Percentiles rank a stretch among this genome's conserved stretches.
These are phyloP conservation scores for Ectemnius lituratus DNA, from an alignment of 2,888 invertebrate species.

Conservation along the genomic window DNA sequence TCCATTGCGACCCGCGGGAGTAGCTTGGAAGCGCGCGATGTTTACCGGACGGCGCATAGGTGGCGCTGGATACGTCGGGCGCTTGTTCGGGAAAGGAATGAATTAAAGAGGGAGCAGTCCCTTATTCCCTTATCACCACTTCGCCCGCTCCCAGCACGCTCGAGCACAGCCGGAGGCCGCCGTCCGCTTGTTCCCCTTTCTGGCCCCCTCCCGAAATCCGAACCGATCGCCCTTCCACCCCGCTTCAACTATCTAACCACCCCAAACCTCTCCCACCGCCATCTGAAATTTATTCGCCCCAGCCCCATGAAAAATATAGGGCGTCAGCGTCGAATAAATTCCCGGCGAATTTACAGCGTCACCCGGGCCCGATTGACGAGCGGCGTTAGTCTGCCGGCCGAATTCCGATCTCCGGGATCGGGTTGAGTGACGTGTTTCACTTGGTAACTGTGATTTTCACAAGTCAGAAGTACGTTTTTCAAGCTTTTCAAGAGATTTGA, in stretches of 20 bases:
- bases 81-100: constrained; percentile 57
- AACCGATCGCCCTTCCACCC: constrained; percentile 40
- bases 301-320: constrained; percentile 56
- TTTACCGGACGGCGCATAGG: constrained; percentile 42
- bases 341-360: constrained; percentile 52
- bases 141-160: constrained; percentile 39
- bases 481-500: too few species aligned
- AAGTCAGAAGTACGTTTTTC: too few species aligned
- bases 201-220: constrained; percentile 44
- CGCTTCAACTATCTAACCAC: too few species aligned
- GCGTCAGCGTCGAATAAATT: constrained; percentile 59
- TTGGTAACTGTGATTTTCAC: too few species aligned
- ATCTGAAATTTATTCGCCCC: constrained; percentile 46
- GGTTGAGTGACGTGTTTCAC: too few species aligned
- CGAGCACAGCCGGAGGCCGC: constrained; percentile 43
- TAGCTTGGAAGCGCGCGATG: constrained; percentile 50
- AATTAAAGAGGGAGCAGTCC: constrained; percentile 58
- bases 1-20: constrained; percentile 55
- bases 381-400: too few species aligned
- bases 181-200: constrained; percentile 27
- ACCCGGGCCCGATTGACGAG: too few species aligned
- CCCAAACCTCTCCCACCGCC: constrained; percentile 30
- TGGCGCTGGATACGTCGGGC: constrained; percentile 53
- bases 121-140: constrained; percentile 61
- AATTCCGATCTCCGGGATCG: too few species aligned